phyloP scores from a whole-genome alignment of 2,797 vertebrate genomes.

The Sorex maritimensis region DNA sequence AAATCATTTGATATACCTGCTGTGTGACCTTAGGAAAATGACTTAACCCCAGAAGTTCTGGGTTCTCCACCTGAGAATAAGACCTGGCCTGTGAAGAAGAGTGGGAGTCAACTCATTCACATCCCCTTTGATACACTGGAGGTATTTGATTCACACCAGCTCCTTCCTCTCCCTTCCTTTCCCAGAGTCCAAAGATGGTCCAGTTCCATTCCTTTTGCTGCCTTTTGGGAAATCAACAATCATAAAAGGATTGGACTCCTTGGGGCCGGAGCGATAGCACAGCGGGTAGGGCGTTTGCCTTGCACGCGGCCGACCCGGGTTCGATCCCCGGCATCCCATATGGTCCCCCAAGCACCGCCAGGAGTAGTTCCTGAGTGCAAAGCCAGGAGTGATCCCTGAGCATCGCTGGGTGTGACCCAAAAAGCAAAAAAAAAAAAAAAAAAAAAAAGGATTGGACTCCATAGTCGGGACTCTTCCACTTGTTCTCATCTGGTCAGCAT shows the following conservation, averaged over 20 bases:
- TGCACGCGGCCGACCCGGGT: no score
- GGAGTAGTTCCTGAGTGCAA: no score
- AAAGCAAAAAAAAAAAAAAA: no score
- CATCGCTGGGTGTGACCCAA: no score
- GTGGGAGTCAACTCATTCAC: no score
- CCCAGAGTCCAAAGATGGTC: not conserved
- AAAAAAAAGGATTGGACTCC: not conserved
- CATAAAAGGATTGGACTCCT: not conserved
- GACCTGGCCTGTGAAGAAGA: not conserved
- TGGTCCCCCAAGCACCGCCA: no score
- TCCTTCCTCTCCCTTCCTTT: not conserved
- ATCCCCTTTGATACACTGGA: no score
- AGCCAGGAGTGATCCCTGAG: no score
- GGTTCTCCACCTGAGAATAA: not conserved
- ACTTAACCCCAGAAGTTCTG: not conserved
- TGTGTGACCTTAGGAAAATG: not conserved
- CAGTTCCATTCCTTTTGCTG: not conserved
- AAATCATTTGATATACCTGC: not conserved
- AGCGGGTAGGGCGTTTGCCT: no score
- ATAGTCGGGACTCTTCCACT: not conserved
- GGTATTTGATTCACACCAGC: not conserved
- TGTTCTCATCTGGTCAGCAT: constrained; percentile 72
- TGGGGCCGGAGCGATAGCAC: no score
- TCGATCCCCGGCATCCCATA: no score
- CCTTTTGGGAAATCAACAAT: not conserved